phyloP scores from a whole-genome alignment of 2,113 vertebrate genomes.

The Lamprologus ornatipinnis region DNA sequence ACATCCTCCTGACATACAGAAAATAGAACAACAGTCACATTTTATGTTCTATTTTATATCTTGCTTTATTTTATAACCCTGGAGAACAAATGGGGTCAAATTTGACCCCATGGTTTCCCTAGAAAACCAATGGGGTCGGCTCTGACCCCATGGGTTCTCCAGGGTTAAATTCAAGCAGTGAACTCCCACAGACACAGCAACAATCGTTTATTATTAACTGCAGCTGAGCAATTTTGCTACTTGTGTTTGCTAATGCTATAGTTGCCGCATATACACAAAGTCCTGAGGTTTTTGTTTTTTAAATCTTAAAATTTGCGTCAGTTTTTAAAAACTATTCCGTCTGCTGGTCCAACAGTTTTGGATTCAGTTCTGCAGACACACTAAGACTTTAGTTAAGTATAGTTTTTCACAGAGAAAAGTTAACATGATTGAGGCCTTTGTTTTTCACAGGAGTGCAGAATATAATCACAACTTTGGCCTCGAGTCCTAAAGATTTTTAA shows the following conservation, averaged over 20 bases:
- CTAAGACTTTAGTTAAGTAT: not conserved
- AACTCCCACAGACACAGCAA: not conserved
- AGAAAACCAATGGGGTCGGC: too few species aligned
- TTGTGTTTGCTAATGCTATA: not conserved
- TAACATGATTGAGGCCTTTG: not conserved
- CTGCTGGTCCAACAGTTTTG: not conserved
- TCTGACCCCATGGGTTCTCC: too few species aligned
- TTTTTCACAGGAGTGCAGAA: not conserved
- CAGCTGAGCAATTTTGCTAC: not conserved
- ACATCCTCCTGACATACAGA: not conserved
- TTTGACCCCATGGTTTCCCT: too few species aligned
- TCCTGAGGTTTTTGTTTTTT: not conserved
- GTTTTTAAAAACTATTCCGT: not conserved
- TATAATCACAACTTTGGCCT: not conserved
- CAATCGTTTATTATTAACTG: not conserved
- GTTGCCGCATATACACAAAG: not conserved
- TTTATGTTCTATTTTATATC: not conserved
- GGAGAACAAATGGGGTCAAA: too few species aligned
- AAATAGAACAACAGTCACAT: not conserved
- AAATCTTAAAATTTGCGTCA: not conserved
- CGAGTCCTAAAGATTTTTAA: rapidly evolving
- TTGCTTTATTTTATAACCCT: not conserved
- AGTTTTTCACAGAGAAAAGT: not conserved
- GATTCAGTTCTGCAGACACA: not conserved
- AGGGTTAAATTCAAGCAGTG: not conserved